Percentiles rank a stretch among this genome's conserved stretches.
These are phyloP conservation scores for Pituophis catenifer DNA, from an alignment of 2,113 vertebrate species.

Conservation along the genomic window DNA sequence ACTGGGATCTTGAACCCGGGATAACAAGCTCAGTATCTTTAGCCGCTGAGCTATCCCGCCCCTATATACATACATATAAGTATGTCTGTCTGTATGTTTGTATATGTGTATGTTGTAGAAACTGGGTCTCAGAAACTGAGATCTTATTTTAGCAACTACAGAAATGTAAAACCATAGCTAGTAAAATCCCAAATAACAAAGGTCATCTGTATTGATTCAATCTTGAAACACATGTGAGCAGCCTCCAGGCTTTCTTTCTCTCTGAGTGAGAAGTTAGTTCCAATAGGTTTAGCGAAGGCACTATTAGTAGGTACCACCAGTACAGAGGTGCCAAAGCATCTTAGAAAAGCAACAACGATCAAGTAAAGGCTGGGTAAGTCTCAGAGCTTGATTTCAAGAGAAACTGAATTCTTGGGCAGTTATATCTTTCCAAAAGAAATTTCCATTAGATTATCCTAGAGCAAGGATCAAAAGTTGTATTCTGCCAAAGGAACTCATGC, in stretches of 20 bases:
- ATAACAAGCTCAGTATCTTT: background rate
- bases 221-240: background rate
- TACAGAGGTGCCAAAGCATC: background rate
- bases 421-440: background rate
- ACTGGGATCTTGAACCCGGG: background rate
- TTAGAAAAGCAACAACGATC: background rate
- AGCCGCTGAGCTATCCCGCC: background rate
- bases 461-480: background rate
- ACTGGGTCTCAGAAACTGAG: background rate
- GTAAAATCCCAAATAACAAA: background rate
- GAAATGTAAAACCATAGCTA: background rate
- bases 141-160: background rate
- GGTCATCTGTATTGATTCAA: background rate
- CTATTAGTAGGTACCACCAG: background rate
- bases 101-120: background rate
- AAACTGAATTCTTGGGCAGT: background rate
- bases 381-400: background rate
- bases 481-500: background rate
- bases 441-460: background rate
- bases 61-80: background rate
- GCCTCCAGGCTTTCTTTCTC: background rate
- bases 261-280: background rate
- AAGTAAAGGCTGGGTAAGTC: background rate
- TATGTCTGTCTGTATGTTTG: background rate
- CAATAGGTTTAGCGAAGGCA: background rate